phyloP scores from a whole-genome alignment of 2,797 vertebrate genomes.

The Trachops cirrhosus region DNA sequence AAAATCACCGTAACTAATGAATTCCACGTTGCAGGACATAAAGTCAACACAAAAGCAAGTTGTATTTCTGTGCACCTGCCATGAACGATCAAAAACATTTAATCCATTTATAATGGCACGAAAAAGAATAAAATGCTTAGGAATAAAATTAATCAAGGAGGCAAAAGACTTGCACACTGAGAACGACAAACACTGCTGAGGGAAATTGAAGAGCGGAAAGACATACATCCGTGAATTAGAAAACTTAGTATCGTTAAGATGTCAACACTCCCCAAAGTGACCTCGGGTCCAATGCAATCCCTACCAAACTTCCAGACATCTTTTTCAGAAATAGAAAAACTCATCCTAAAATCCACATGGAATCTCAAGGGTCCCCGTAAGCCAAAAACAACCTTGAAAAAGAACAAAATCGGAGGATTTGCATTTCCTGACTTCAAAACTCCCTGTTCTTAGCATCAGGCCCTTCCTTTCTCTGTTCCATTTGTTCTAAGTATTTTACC shows the following conservation, averaged over 20 bases:
- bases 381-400: not conserved
- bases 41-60: not conserved
- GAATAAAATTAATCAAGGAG: not conserved
- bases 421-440: not conserved
- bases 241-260: not conserved
- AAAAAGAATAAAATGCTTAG: not conserved
- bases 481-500: not conserved
- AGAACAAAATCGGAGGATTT: not conserved
- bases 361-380: not conserved
- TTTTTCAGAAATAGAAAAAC: not conserved
- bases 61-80: not conserved
- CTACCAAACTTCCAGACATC: not conserved
- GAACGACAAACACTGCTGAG: not conserved
- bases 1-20: not conserved
- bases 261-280: not conserved
- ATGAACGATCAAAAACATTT: not conserved
- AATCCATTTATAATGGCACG: not conserved
- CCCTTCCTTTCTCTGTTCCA: not conserved
- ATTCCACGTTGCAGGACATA: not conserved
- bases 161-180: not conserved
- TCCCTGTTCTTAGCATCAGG: not conserved
- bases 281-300: not conserved
- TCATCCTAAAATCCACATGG: not conserved
- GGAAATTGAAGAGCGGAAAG: too few relatives aligned
- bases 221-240: fast-evolving